Evolutionary conservation across 2,797 vertebrate species (phyloP).

Genomic region (Hirundo rustica): DNA sequence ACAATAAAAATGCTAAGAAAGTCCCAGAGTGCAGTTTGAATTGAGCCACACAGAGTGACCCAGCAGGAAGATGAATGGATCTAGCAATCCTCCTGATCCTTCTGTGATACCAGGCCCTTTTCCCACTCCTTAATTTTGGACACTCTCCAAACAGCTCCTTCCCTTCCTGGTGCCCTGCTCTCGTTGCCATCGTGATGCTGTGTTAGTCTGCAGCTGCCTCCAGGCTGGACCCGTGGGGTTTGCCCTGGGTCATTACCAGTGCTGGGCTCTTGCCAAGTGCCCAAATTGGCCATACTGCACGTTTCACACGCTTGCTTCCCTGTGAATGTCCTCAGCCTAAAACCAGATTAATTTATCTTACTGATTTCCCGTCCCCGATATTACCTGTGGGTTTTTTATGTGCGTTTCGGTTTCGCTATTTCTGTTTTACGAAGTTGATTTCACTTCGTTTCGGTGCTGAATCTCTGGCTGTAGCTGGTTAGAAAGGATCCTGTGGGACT

Average conservation of each 20-base stretch:
- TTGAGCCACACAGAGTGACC: conserved; percentile 12
- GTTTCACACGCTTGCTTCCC: not conserved
- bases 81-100: conserved; percentile 21
- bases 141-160: conserved; percentile 13
- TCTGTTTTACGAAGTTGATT: accelerated
- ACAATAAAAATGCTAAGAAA: conserved; percentile 61
- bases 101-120: not conserved
- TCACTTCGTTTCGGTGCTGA: accelerated
- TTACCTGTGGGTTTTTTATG: not conserved
- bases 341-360: not conserved
- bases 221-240: not conserved
- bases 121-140: not conserved
- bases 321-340: not conserved
- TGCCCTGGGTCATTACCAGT: not conserved
- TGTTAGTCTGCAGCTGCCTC: conserved; percentile 27
- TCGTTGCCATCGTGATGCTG: conserved; percentile 8
- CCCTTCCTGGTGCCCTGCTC: not conserved
- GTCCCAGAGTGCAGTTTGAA: conserved; percentile 45
- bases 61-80: conserved; percentile 63
- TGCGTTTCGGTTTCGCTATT: accelerated
- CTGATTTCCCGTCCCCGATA: not conserved
- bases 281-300: not conserved
- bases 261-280: conserved; percentile 2
- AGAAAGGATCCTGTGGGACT: not conserved
- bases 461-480: not conserved